Evolutionary conservation across 2,888 invertebrate species (phyloP), one percentile per base, ranked within the genome.

Genomic region (Cotesia congregata): DNA sequence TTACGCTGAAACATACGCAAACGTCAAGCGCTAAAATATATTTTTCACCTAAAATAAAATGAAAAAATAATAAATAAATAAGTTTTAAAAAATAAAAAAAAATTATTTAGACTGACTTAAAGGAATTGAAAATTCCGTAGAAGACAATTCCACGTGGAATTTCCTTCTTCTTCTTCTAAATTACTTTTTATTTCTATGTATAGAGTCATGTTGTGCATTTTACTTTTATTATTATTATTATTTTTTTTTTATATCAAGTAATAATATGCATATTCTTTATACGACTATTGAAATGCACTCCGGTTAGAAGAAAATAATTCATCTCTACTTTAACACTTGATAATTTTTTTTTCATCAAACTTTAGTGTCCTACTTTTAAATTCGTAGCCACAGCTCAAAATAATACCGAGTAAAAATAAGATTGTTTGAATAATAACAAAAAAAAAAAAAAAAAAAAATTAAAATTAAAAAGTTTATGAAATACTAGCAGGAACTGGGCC

Each of bases 91-190:
- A 50, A 12, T 38, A 65, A 75, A 65, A 69, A 75, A 2, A 67
- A 30, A 71, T 15, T 65, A 72, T 67, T 68, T 41, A 38, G 60
- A 72, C 59, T 60, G 64, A 72, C 83, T 82, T 78, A 64, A 65
- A 79, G 83, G 76, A 82, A 85, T 85, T 85, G 85, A 85, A 84
- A 84, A 85, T 84, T 82, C 84, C 83, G 82, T 60, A 75, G 50
- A 80, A 85, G 83, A 85, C 84, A 83, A 85, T 84, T 81, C 80
- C 79, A 39, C 40, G 17, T 61, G 71, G 72, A 76, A 72, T 72
- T 76, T 75, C 38, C 69, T 68, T 68, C 30, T 39, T 68, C 30
- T 39, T 59, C 38, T 38, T 67, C 64, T 71, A 67, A 71, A 75
- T 76, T 72, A 64, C 67, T 76, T 76, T 77, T 77, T 50, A 64